Conservation (phyloP, 2,797 vertebrate genomes). For the Notolepis coatsorum region DNA sequence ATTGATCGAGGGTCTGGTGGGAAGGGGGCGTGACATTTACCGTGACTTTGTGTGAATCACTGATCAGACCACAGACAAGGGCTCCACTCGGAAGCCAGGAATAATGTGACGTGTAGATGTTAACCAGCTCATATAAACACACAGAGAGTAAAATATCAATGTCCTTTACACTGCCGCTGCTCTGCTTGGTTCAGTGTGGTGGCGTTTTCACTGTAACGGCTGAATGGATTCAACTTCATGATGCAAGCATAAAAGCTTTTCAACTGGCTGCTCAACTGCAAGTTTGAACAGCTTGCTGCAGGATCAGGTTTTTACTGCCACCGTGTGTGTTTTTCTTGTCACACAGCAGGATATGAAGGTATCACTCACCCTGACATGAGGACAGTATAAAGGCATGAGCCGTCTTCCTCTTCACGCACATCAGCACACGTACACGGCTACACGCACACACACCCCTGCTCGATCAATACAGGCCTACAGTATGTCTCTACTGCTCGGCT, state of each 20-base stretch:
- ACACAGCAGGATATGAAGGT: slow-evolving; percentile 30
- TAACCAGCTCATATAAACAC: slow-evolving; percentile 18
- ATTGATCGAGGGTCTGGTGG: slow-evolving; percentile 26
- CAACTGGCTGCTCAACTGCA: slow-evolving; percentile 10
- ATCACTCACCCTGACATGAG: slow-evolving; percentile 46
- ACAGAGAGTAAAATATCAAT: not conserved
- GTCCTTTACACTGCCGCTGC: not conserved
- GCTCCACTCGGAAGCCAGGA: slow-evolving; percentile 7
- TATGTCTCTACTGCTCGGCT: slow-evolving; percentile 54
- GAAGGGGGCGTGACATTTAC: slow-evolving; percentile 23
- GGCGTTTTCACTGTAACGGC: not conserved
- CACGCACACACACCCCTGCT: slow-evolving; percentile 33
- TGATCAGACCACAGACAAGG: slow-evolving; percentile 2
- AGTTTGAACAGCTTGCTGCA: slow-evolving; percentile 33
- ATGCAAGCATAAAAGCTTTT: slow-evolving; percentile 1
- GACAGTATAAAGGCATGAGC: slow-evolving; percentile 43
- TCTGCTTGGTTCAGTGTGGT: not conserved
- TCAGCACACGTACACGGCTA: not conserved
- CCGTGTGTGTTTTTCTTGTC: slow-evolving; percentile 17
- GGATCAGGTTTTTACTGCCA: not conserved
- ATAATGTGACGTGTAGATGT: not conserved
- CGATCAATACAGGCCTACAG: slow-evolving; percentile 60
- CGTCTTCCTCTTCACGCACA: slow-evolving; percentile 46
- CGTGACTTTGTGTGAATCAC: slow-evolving; percentile 27
- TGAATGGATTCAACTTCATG: not conserved